Evolutionary conservation across 2,888 invertebrate genomes (phyloP).

Genomic region (Caradrina clavipalpis): DNA sequence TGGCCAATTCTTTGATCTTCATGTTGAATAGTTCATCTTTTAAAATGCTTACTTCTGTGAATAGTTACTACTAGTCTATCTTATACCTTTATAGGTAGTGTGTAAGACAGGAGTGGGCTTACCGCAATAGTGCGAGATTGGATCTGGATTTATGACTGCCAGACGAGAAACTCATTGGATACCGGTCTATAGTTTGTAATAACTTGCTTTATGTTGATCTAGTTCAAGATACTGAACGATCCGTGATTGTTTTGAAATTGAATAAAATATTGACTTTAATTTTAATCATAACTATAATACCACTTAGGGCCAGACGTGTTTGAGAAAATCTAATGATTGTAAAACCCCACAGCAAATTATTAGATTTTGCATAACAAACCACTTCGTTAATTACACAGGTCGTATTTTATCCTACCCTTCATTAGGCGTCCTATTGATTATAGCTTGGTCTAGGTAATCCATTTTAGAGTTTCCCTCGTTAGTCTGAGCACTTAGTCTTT

Average conservation of each 20-base stretch:
- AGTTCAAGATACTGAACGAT: neutral
- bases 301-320: neutral
- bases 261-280: neutral
- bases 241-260: slow-evolving; percentile 7
- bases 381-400: slow-evolving; percentile 34
- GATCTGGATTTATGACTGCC: slow-evolving; percentile 45
- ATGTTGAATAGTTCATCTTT: slow-evolving; percentile 46
- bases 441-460: slow-evolving; percentile 45
- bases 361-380: slow-evolving; percentile 3
- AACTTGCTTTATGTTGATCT: slow-evolving; percentile 26
- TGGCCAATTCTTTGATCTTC: slow-evolving; percentile 29
- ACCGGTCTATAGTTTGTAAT: slow-evolving; percentile 13
- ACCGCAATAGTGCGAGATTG: slow-evolving; percentile 38
- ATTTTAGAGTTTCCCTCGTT: slow-evolving; percentile 55
- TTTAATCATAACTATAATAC: neutral
- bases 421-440: slow-evolving; percentile 46
- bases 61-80: neutral
- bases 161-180: slow-evolving; percentile 24
- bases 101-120: neutral
- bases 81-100: slow-evolving; percentile 9
- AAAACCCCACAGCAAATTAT: neutral
- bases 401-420: slow-evolving; percentile 40
- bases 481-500: slow-evolving; percentile 40
- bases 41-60: slow-evolving; percentile 20
- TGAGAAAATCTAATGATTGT: neutral